Conservation (phyloP, 2,113 vertebrate species). For the Agelaius phoeniceus region DNA sequence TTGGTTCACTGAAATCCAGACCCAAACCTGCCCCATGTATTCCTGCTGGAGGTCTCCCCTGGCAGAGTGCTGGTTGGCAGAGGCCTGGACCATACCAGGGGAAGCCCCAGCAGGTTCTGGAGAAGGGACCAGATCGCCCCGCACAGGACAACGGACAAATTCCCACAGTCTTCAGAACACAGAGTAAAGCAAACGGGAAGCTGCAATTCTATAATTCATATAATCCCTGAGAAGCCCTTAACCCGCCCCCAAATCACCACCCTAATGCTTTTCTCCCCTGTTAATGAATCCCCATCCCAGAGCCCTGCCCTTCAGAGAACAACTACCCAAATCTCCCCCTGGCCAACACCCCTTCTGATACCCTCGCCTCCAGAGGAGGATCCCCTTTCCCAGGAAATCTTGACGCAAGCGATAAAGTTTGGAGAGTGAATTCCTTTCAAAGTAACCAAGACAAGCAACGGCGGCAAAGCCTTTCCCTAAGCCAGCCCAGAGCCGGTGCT, state of each 20-base stretch:
- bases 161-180: slow-evolving; percentile 52
- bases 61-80: neutral
- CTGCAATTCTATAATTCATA: slow-evolving; percentile 76
- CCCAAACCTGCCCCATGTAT: slow-evolving; percentile 52
- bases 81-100: neutral
- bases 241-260: slow-evolving; percentile 72
- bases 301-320: slow-evolving; percentile 40
- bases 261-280: slow-evolving; percentile 55
- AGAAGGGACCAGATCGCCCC: slow-evolving; percentile 43
- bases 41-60: slow-evolving; percentile 4
- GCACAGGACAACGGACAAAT: slow-evolving; percentile 29
- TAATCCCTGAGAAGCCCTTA: slow-evolving; percentile 80
- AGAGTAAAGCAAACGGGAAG: slow-evolving; percentile 70
- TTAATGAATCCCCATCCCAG: slow-evolving; percentile 23
- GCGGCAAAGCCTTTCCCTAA: slow-evolving; percentile 59
- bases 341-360: neutral
- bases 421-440: slow-evolving; percentile 74
- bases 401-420: slow-evolving; percentile 54
- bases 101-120: slow-evolving; percentile 46
- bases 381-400: slow-evolving; percentile 42
- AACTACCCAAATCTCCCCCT: neutral
- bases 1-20: slow-evolving; percentile 61
- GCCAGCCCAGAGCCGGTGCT: slow-evolving; percentile 28
- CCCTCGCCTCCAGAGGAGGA: neutral
- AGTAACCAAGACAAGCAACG: slow-evolving; percentile 63